A percentile compares a stretch with the other conserved stretches of the same genome.
phyloP scores from a whole-genome alignment of 2,797 vertebrate genomes.

The Sebastes cheni region DNA sequence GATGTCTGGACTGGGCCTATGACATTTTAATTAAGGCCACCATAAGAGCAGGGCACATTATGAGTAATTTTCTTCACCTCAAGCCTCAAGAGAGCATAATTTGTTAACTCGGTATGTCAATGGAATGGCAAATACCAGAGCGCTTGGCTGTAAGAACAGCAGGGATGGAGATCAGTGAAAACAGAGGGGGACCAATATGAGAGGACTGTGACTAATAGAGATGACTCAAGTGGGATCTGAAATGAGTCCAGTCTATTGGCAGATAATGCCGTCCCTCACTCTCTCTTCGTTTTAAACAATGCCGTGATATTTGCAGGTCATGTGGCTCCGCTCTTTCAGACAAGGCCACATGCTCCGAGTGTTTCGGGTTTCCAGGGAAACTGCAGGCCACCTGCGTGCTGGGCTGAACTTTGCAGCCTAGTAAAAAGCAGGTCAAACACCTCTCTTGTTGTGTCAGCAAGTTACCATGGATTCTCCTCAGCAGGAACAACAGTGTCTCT shows the following conservation, averaged over 20 bases:
- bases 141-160: conserved; percentile 9
- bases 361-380: conserved; percentile 77
- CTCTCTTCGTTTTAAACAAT: conserved; percentile 37
- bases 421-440: conserved; percentile 76
- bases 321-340: conserved; percentile 31
- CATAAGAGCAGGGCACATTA: conserved; percentile 54
- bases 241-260: conserved; percentile 15
- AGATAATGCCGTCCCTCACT: neutral
- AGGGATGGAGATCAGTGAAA: conserved; percentile 30
- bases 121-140: conserved; percentile 46
- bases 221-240: conserved; percentile 36
- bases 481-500: conserved; percentile 28
- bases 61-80: conserved; percentile 66
- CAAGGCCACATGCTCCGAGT: conserved; percentile 30
- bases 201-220: conserved; percentile 41
- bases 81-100: conserved; percentile 56
- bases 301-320: conserved; percentile 31
- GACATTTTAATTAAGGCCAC: conserved; percentile 74
- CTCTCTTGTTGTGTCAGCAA: conserved; percentile 64
- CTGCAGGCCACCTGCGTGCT: conserved; percentile 64
- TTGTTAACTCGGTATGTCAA: conserved; percentile 58
- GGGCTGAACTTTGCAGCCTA: conserved; percentile 70
- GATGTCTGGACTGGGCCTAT: conserved; percentile 44
- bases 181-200: conserved; percentile 5
- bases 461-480: conserved; percentile 64